phyloP scores from a whole-genome alignment of 2,797 vertebrate genomes.

The Malurus splendens region DNA sequence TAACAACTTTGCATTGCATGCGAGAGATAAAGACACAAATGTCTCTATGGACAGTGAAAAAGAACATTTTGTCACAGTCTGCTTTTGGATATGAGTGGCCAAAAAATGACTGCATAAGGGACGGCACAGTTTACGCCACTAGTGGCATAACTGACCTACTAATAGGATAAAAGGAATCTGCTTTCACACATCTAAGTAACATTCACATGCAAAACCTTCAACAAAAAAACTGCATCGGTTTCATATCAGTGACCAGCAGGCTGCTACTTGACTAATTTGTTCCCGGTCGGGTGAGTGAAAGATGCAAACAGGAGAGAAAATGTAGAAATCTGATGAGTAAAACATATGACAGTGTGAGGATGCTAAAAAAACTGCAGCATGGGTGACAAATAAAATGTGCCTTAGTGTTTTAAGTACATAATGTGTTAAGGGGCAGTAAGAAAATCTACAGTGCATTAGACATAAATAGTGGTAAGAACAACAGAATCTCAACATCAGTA shows the following conservation, averaged over 20 bases:
- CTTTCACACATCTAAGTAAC: background rate
- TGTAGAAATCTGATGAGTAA: background rate
- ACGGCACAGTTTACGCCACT: background rate
- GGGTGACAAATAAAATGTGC: background rate
- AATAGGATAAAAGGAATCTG: background rate
- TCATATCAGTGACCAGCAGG: background rate
- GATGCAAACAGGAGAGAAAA: background rate
- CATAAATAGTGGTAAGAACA: background rate
- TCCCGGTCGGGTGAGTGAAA: background rate
- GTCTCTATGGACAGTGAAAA: background rate
- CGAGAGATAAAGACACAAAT: background rate
- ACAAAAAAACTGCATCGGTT: background rate
- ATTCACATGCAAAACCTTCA: fast-evolving
- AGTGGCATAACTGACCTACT: background rate
- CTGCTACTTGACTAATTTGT: background rate
- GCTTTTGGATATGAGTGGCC: background rate
- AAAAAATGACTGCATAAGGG: background rate
- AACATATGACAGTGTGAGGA: fast-evolving
- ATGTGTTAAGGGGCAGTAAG: background rate
- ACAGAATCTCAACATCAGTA: background rate
- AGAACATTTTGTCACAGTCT: background rate
- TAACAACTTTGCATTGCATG: background rate
- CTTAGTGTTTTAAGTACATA: background rate
- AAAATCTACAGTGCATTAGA: background rate
- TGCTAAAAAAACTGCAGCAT: background rate